Percentiles rank a stretch among this genome's conserved stretches.
phyloP scores from a whole-genome alignment of 2,797 vertebrate species.

The Acanthurus tractus region DNA sequence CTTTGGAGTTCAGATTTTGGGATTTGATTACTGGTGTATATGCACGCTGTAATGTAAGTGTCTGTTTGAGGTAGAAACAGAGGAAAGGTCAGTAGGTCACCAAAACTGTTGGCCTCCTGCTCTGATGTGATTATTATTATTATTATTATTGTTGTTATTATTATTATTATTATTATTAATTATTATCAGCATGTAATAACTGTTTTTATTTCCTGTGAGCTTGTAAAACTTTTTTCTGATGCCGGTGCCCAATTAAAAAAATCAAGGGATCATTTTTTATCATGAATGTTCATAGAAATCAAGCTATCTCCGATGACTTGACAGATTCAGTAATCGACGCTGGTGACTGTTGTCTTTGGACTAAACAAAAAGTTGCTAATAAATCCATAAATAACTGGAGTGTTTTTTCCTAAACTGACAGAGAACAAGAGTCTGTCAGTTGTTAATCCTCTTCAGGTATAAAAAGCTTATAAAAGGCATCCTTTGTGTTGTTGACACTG shows the following conservation, averaged over 20 bases:
- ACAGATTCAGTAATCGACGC: background rate
- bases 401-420: background rate
- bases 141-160: too few species aligned
- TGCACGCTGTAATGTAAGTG: too few species aligned
- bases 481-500: slow-evolving; percentile 36
- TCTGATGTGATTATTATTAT: too few species aligned
- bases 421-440: background rate
- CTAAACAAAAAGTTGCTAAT: background rate
- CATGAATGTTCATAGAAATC: too few species aligned
- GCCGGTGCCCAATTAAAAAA: too few species aligned
- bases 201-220: background rate
- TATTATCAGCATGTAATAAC: too few species aligned
- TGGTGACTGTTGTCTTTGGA: background rate
- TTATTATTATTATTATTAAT: too few species aligned
- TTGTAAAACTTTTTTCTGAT: background rate
- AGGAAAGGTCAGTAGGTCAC: background rate
- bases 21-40: too few species aligned
- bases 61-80: background rate
- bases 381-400: slow-evolving; percentile 3
- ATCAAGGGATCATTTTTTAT: too few species aligned
- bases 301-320: too few species aligned
- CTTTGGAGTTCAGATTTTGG: too few species aligned
- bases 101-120: background rate
- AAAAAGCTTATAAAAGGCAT: slow-evolving; percentile 5
- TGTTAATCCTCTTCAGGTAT: background rate